A percentile compares a stretch with the other conserved stretches of the same genome.
phyloP scores from a whole-genome alignment of 2,888 invertebrate genomes.

The Lithophane socia region DNA sequence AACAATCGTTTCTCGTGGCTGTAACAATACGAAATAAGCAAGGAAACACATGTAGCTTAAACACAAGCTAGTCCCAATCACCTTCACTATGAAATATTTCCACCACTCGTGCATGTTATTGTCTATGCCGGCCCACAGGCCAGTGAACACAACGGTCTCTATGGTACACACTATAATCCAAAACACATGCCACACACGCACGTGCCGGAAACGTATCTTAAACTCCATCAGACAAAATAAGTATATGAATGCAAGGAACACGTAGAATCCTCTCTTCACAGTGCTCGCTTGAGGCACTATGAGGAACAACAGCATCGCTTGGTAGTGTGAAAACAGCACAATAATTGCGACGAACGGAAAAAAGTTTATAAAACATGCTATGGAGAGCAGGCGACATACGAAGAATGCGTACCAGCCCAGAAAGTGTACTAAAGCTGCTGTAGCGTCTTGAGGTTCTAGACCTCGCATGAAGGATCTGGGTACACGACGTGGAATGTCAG shows the following conservation, averaged over 20 bases:
- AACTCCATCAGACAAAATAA: conserved; percentile 95
- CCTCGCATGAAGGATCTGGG: conserved; percentile 91
- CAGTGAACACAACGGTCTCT: conserved; percentile 93
- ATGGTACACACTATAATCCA: conserved; percentile 92
- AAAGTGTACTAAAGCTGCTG: conserved; percentile 92
- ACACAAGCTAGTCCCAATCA: conserved; percentile 91
- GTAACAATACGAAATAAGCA: conserved; percentile 91
- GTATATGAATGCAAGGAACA: conserved; percentile 94
- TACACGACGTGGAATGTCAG: conserved; percentile 82
- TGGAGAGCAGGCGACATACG: conserved; percentile 92
- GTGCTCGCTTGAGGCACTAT: conserved; percentile 92
- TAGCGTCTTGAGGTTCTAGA: conserved; percentile 93
- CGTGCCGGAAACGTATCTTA: conserved; percentile 94
- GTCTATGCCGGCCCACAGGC: conserved; percentile 90
- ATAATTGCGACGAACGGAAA: conserved; percentile 91
- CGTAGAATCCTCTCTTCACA: conserved; percentile 90
- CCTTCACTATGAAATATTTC: conserved; percentile 92
- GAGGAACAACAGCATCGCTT: conserved; percentile 92
- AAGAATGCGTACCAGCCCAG: conserved; percentile 95
- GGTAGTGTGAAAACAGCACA: conserved; percentile 91
- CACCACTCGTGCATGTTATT: conserved; percentile 92
- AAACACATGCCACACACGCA: conserved; percentile 92
- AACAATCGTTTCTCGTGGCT: conserved; percentile 91
- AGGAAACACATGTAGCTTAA: conserved; percentile 91
- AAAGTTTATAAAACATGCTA: conserved; percentile 93